Conservation (phyloP, 2,113 vertebrate genomes). For the Callopanchax toddi region DNA sequence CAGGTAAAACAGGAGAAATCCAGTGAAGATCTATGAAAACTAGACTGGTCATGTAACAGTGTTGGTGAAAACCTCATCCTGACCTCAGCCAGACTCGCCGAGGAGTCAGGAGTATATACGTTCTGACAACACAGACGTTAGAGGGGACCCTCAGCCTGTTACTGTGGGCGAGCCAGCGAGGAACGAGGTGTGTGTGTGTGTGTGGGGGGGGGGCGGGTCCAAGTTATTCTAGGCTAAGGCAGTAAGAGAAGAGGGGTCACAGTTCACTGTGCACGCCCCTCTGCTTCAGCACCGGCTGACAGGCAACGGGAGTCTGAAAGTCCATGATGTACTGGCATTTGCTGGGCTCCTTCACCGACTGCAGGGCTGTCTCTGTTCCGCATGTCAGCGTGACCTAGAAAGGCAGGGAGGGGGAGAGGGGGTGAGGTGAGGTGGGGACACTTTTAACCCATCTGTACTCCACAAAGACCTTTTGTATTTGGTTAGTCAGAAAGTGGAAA, state of each 20-base stretch:
- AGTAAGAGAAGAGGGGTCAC: constrained; percentile 48
- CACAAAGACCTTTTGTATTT: constrained; percentile 23
- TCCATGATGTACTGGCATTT: constrained; percentile 70
- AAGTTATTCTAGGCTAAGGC: constrained; percentile 51
- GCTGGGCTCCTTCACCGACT: constrained; percentile 78
- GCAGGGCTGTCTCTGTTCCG: constrained; percentile 81
- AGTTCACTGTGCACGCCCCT: constrained; percentile 58
- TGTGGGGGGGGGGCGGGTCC: constrained; percentile 10
- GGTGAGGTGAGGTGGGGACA: constrained; percentile 32
- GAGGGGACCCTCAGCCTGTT: constrained; percentile 54
- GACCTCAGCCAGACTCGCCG: constrained; percentile 56
- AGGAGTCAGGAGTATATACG: constrained; percentile 63
- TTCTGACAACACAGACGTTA: constrained; percentile 71
- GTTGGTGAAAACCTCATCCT: constrained; percentile 26
- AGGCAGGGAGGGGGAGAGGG: constrained; percentile 60
- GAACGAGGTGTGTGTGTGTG: too few relatives aligned
- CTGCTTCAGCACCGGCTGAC: constrained; percentile 66
- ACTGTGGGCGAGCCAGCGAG: constrained; percentile 33
- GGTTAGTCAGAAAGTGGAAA: neutral
- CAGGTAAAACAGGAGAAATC: too few relatives aligned
- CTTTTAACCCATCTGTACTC: constrained; percentile 31
- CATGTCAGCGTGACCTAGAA: constrained; percentile 87
- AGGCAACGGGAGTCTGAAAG: constrained; percentile 69
- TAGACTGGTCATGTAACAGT: constrained; percentile 22
- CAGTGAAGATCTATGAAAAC: too few relatives aligned